Evolutionary conservation across 1,140 invertebrate species (phyloP), one percentile per base, ranked within the genome.

Genomic region (Colletes latitarsis): DNA sequence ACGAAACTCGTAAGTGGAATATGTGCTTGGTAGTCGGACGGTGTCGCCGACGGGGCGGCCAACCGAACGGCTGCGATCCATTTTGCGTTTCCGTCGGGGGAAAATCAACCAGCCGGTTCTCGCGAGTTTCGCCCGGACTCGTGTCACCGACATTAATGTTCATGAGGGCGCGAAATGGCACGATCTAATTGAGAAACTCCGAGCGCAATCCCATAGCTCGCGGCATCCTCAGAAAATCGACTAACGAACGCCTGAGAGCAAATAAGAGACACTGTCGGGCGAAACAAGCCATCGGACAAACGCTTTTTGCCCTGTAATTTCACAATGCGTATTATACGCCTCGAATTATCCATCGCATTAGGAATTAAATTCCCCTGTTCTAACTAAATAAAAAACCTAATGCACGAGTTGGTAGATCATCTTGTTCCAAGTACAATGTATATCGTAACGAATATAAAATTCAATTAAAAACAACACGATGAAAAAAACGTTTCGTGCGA

Each of bases 131-230:
- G 30, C 10, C 64, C 14, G 49, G 21, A 30, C 14, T 69, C 75
- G 15, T 53, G 68, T 72, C 73, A 76, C 30, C 69, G 63, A 85
- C 63, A 75, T 85, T 85, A 85, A 85, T 82, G 75, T 70, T 85
- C 83, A 77, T 57, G 60, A 58, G 52, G 67, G 39, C 60, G 67
- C 80, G 73, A 80, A 86, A 86, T 72, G 76, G 68, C 71, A 72
- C 83, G 72, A 85, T 72, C 81, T 82, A 87, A 87, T 83, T 83
- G 81, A 49, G 81, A 85, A 86, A 86, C 85, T 85, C 71, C 58
- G 49, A 17, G 53, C 46, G 74, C 84, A 83, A 84, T 86, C 75
- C 82, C 78, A 64, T 67, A 62, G 68, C 77, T 12, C 19, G 30
- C 43, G 19, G 17, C 21, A 15, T 69, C 21, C 55, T 60, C 39